phyloP scores from a whole-genome alignment of 2,888 invertebrate species.

The Cheilosia vulpina region DNA sequence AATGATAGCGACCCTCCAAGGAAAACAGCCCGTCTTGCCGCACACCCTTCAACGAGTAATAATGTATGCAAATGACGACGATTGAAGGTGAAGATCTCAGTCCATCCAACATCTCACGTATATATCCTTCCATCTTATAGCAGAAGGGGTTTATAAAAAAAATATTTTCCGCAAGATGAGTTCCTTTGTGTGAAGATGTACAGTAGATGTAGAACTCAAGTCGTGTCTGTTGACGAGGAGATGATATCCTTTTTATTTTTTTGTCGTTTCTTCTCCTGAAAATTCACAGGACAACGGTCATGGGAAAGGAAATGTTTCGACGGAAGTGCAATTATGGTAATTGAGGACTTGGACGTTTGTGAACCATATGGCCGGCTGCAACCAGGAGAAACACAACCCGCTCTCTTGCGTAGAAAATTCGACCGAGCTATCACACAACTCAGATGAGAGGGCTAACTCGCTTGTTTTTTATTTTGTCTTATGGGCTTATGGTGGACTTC shows the following conservation, averaged over 20 bases:
- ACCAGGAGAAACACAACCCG: neutral
- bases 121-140: neutral
- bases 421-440: neutral
- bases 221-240: neutral
- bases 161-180: conserved; percentile 58
- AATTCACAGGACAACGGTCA: conserved; percentile 51
- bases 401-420: neutral
- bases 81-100: conserved; percentile 31
- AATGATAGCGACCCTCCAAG: conserved; percentile 2
- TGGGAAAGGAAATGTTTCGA: conserved; percentile 16
- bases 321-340: neutral
- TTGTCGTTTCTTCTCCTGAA: neutral
- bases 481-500: too few species aligned
- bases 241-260: too few species aligned
- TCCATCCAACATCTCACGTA: neutral
- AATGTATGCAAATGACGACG: conserved; percentile 48
- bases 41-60: conserved; percentile 19
- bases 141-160: conserved; percentile 24
- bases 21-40: neutral
- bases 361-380: conserved; percentile 9
- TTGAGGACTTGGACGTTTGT: neutral
- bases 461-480: too few species aligned
- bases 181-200: conserved; percentile 13
- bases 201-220: neutral
- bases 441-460: too few species aligned